A percentile compares a stretch with the other conserved stretches of the same genome.
These are phyloP conservation scores for Agapornis canus DNA, from an alignment of 2,797 vertebrate species.

Conservation along the genomic window DNA sequence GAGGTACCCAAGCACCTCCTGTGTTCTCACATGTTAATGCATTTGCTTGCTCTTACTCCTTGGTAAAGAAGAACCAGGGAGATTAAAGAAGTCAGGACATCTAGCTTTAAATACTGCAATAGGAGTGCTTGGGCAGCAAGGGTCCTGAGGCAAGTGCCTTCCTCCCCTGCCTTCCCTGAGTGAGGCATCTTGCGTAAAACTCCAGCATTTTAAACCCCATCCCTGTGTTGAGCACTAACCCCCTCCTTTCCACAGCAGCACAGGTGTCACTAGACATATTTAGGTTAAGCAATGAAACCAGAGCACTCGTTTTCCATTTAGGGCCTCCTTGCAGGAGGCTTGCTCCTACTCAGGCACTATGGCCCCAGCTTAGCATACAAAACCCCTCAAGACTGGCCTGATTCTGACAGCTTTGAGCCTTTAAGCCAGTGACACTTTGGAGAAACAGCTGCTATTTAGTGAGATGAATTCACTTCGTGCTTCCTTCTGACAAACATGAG, in stretches of 20 bases:
- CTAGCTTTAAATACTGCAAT: neutral
- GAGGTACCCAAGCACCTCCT: neutral
- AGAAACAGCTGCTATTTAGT: neutral
- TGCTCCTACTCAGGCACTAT: neutral
- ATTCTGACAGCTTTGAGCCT: neutral
- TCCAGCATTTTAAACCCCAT: neutral
- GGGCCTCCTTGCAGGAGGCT: neutral
- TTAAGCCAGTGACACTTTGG: accelerated
- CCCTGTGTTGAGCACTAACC: neutral
- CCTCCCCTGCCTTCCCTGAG: neutral
- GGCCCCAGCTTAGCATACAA: accelerated
- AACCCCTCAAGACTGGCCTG: neutral
- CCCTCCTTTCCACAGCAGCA: neutral
- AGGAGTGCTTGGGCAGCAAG: neutral
- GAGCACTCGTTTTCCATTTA: accelerated
- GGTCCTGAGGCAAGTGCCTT: neutral
- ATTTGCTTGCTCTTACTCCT: neutral
- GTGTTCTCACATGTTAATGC: accelerated
- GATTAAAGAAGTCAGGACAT: neutral
- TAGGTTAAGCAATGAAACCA: accelerated
- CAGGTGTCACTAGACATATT: neutral
- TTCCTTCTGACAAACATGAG: neutral
- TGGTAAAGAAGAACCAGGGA: neutral
- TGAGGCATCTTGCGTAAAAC: neutral
- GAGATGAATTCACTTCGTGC: neutral